Conservation (phyloP, 1,140 invertebrate species). For the Aphidius ervi region DNA sequence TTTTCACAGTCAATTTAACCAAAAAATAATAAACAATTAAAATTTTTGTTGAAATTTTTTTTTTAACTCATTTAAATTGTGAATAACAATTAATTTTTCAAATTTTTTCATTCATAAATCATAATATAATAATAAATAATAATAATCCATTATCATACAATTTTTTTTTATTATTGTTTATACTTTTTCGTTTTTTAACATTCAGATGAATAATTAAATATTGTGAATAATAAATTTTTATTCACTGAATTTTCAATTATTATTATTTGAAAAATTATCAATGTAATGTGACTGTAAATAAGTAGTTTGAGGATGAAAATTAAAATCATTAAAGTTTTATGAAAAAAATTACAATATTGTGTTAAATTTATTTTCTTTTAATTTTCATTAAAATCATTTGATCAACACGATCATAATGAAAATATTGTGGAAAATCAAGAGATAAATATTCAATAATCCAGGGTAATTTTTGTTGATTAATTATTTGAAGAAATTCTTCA, state of each 20-base stretch:
- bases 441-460: slow-evolving; percentile 63
- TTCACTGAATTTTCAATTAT: slow-evolving; percentile 39
- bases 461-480: slow-evolving; percentile 50
- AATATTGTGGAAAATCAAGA: slow-evolving; percentile 77
- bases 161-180: too few species aligned
- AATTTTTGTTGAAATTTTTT: too few species aligned
- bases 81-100: too few species aligned
- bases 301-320: slow-evolving; percentile 16
- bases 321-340: slow-evolving; percentile 30
- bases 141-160: too few species aligned
- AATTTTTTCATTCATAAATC: too few species aligned
- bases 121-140: too few species aligned
- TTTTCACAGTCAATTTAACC: too few species aligned
- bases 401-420: slow-evolving; percentile 73
- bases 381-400: slow-evolving; percentile 75
- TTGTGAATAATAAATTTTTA: not conserved
- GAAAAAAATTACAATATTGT: slow-evolving; percentile 18
- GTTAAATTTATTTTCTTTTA: slow-evolving; percentile 11
- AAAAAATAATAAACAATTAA: too few species aligned
- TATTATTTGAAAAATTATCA: slow-evolving; percentile 35
- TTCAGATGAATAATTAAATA: too few species aligned
- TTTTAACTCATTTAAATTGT: too few species aligned
- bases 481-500: slow-evolving; percentile 69
- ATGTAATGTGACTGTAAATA: slow-evolving; percentile 38
- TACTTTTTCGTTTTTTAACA: too few species aligned